Evolutionary conservation across 2,888 invertebrate genomes (phyloP), one percentile per base, ranked within the genome.

Genomic region (Augochlorella aurata): DNA sequence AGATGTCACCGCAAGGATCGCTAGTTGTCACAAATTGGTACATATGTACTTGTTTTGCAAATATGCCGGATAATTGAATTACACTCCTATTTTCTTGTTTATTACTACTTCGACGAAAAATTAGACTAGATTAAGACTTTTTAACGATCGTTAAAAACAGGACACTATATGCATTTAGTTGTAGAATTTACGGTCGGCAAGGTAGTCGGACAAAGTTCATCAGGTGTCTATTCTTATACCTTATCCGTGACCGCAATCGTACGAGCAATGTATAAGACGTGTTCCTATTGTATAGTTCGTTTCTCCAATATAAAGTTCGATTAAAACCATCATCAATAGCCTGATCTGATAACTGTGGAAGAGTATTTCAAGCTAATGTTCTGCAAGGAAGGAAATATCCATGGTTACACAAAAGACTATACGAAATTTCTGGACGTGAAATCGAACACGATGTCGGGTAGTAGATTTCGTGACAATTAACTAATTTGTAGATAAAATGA

Each of bases 281-380:
- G 21, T 67, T 58, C 7, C 7, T 29, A 16, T 24, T 58, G 58
- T 24, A 75, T 24, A 77, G 58, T 77, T 61, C 54, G 49, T 66
- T 75, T 75, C 54, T 44, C 49, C n/a, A 49, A 76, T 49, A 67
- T 71, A 73, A 63, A 68, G 63, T 14, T 69, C 7, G 68, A 74
- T 81, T 69, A 69, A 44, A 74, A 24, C 49, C 47, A 16, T 69
- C 68, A 74, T 61, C 61, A 67, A 7, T 45, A 45, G 38, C 3
- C 45, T 16, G 24, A 58, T 24, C 58, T 21, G 47, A 81, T 49
- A 71, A 66, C 24, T 44, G 49, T 58, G 12, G n/a, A 29, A 18
- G 9, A 58, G n/a, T 58, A 58, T 14, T 49, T 45, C 45, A 24
- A n/a, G 0, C 3, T 70, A 29, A 47, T 63, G 44, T 79, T 54